Evolutionary conservation across 2,888 invertebrate genomes (phyloP), one percentile per base, ranked within the genome.

Genomic region (Gymnoscelis rufifasciata): DNA sequence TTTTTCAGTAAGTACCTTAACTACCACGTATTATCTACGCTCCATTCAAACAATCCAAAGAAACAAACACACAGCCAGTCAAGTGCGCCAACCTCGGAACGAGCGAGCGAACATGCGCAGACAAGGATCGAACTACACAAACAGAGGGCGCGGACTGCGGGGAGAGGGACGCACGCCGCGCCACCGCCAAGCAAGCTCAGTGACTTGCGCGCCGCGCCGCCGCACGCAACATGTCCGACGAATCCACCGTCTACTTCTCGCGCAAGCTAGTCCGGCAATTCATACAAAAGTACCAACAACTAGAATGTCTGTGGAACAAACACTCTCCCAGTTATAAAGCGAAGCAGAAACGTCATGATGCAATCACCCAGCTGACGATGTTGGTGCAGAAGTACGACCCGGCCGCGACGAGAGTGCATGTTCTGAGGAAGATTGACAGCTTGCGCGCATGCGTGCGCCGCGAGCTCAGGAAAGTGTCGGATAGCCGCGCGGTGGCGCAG

Each of bases 401-500:
- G 10, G 70, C 65, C 6, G 84, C 83, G 12, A 84, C 84, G 0
- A 66, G 78, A 29, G 83, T 83, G 2, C 83, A 84, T 39, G 75
- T 86, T 3, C 53, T 84, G 55, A 70, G 84, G 41, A 86, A 86
- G 61, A 83, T 87, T 28, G 86, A 86, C 60, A 86, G 84, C 56
- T 55, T 87, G 51, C 74, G 86, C 23, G 83, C 86, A 5, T 84
- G 86, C 55, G 78, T 82, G 51, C 62, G 86, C 5, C 65, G 86
- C 28, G 86, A 84, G 45, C 68, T 72, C 50, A 83, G 77, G 46
- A 50, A 47, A 29, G 50, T 84, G 2, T 56, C 62, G 19, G 74
- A 75, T 10, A 82, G 82, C 46, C 68, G 71, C 2, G 60, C 51
- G 3, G 57, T 53, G 26, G 71, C 79, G 8, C 60, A 54, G 1